Evolutionary conservation across 2,797 vertebrate genomes (phyloP), one percentile per base, ranked within the genome.

Genomic region (Gila robusta): DNA sequence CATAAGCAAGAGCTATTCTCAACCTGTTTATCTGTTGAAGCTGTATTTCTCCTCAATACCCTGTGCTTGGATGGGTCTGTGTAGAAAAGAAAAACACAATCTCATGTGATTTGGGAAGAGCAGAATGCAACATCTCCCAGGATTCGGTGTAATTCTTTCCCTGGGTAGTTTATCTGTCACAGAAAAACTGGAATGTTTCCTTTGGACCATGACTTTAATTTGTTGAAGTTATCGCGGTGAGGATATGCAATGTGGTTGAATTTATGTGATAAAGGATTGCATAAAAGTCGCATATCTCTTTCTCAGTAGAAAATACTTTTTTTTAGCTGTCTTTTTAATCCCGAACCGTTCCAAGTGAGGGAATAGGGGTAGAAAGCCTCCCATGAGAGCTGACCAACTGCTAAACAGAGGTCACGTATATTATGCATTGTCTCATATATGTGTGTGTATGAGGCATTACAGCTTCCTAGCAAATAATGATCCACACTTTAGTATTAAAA

Each of bases 91-190:
- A 73, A 84, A 47, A 76, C 64, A 71, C 73, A 84, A 69, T 85
- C 84, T 74, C 69, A 52, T 81, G 78, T 66, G 78, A 81, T 81
- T 81, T 86, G 84, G 56, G 41, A 64, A 54, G 41, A 86, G 32
- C 84, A 79, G 54, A 85, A 79, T 79, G 77, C 49, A 85, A 72
- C 84, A 47, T 79, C 54, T 85, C 67, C 39, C 32, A 66, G 56
- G 54, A 81, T 80, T 66, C 44, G 0, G 41, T 81, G 23, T 74
- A 66, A 81, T 80, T 81, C 69, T 52, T 85, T 81, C 56, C 56
- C 84, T 44, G 16, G 54, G 56, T 86, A 86, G 69, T 86, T 85
- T 85, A 85, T 85, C 69, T 81, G 84, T 81, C 69, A 85, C 52
- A 39, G 39, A 80, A 69, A 73, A 81, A 49, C 77, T 73, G 23